Evolutionary conservation across 2,797 vertebrate genomes (phyloP), one percentile per base, ranked within the genome.

Genomic region (Gorsachius magnificus): DNA sequence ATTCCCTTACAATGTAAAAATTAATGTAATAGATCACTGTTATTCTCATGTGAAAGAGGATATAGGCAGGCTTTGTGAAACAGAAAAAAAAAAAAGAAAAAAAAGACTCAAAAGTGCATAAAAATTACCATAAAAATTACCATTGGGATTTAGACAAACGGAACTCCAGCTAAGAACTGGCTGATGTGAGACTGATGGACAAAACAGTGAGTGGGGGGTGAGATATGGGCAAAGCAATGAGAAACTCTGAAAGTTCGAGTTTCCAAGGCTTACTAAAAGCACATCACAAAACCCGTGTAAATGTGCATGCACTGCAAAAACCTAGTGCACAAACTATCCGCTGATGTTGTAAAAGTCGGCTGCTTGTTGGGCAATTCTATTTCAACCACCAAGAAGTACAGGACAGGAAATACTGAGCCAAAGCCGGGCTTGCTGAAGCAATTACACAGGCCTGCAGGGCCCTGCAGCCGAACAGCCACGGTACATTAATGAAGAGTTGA

Each of bases 51-150:
- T 78, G 57, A 88, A 95, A 93, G 36, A 83, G 50, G 20, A 85
- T 80, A 83, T 48, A 91, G 41, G 79, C 76, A 93, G 90, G 86
- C 64, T 80, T 87, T 81, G 64, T 93, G 87, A 94, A 95, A 31
- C 33, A 89, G 43, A 69, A 36, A 19, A 43, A 19, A 43, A 54
- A 46, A 38, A 89, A 38, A 69, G n/a, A 19, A 43, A 19, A 43
- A 54, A 46, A 38, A 57, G 11, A 60, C n/a, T 57, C 11, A 65
- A 29, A 91, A 94, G 16, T 57, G n/a, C 43, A 78, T 53, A 64
- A 88, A 80, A 86, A 83, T 81, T 71, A 80, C 53, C 38, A 53
- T 53, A 68, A 87, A 80, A 86, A 83, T 81, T 71, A 80, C 54
- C 38, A 54, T 11, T 75, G 71, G 54, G 57, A 85, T 77, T 65